Evolutionary conservation across 2,113 vertebrate species (phyloP), one percentile per base, ranked within the genome.

Genomic region (Coptodon bakossiorum): DNA sequence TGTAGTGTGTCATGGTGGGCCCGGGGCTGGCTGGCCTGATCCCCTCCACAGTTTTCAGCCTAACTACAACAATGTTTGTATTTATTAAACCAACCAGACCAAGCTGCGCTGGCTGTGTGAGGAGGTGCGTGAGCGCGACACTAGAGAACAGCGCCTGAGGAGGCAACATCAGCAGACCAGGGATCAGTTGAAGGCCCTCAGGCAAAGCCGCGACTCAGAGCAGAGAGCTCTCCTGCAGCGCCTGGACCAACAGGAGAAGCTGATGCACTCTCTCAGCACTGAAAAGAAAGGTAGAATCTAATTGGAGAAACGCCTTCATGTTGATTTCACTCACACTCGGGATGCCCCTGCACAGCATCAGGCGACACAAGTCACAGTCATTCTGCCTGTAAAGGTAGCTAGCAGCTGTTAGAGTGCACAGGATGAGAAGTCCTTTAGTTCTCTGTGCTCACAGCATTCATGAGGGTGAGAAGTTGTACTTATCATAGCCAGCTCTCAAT

Each of bases 101-200:
- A 96, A 96, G 89, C 90, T 96, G 2, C 94, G 93, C 31, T 99
- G 98, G 98, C 95, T 99, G 45, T 97, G 97, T n/a, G 97, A 98
- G 90, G 98, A 99, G 88, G 94, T 97, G 91, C 97, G 93, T 29
- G 98, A 98, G 85, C 94, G 96, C 56, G 97, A 97, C 82, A 94
- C 34, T 29, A 96, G 95, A 89, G 97, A 98, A 82, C 96, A 95
- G 88, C 97, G 93, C 50, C 92, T 98, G 22, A 95, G 92, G 83
- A 95, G 90, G 63, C 96, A 95, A 78, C 93, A 98, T 9, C 93
- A 96, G 48, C 96, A 97, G 85, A 96, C 95, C 90, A 96, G 93
- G 87, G 97, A 98, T 56, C 97, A 99, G 81, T 93, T 98, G 63
- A 96, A 96, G 91, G 94, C 95, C 6, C 91, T 98, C 14, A 96